phyloP scores from a whole-genome alignment of 2,888 invertebrate species.

The Koerneria pararmatus region DNA sequence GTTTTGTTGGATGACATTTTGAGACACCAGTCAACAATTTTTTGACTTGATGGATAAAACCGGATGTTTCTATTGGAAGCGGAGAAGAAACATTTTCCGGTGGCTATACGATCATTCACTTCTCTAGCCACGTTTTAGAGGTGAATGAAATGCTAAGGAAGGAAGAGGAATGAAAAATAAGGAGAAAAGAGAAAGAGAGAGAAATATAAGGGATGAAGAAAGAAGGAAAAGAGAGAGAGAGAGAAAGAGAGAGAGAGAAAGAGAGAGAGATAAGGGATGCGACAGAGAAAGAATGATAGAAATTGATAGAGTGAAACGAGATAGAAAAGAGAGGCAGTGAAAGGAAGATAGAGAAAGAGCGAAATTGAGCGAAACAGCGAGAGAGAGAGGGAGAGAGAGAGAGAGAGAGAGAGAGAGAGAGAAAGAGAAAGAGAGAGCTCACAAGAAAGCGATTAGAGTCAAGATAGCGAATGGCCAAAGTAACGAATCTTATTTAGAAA shows the following conservation, averaged over 20 bases:
- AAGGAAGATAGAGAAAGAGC: background rate
- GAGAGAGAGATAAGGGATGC: conserved; percentile 3
- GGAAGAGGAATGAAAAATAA: background rate
- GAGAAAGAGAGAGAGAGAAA: background rate
- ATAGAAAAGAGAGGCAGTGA: background rate
- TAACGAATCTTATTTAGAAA: too few relatives aligned
- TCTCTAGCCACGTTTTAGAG: too few relatives aligned
- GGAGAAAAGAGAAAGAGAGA: conserved; percentile 4
- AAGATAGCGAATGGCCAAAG: too few relatives aligned
- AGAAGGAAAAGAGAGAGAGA: background rate
- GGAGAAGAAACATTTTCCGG: background rate
- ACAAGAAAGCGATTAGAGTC: too few relatives aligned
- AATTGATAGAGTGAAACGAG: conserved; percentile 2
- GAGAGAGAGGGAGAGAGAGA: background rate
- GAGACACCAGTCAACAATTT: too few relatives aligned
- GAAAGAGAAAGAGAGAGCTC: background rate
- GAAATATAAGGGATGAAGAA: conserved; percentile 1
- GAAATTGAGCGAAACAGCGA: background rate
- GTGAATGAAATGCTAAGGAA: too few relatives aligned
- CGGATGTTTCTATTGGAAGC: too few relatives aligned
- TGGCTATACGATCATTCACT: too few relatives aligned
- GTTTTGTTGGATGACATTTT: too few relatives aligned
- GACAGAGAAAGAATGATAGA: conserved; percentile 12
- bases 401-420: background rate
- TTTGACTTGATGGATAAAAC: too few relatives aligned